Evolutionary conservation across 2,113 vertebrate genomes (phyloP), one percentile per base, ranked within the genome.

Genomic region (Phylloscopus trochilus): DNA sequence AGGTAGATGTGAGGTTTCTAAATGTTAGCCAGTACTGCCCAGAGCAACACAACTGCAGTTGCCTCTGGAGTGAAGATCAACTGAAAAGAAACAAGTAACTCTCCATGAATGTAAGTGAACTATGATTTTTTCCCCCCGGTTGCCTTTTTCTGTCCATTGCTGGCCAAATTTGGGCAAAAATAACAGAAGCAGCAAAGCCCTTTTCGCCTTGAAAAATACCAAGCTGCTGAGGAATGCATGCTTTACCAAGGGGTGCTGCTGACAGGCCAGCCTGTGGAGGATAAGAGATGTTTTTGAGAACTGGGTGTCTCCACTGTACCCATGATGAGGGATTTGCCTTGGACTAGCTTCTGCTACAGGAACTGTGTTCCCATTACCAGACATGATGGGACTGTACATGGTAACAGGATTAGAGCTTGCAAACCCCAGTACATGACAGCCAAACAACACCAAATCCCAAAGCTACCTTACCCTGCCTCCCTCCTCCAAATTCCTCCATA

Each of bases 101-200:
- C 7, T 73, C 9, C 26, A 43, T 19, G 26, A 75, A 18, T 52
- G 43, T 69, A 67, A 66, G n/a, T 66, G 74, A 70, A 31, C 23
- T 22, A 1, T 28, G 9, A 17, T 41, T 70, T 49, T 6, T 6
- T 7, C 0, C 2, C 6, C 1, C 8, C 10, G 27, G 0, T 20
- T 41, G 41, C 13, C 41, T 41, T 41, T 60, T 52, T 81, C 31
- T 81, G 51, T 56, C 51, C 41, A 47, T 9, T 44, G 46, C 27
- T 87, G 55, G 28, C 55, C 51, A 53, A 24, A 78, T 52, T 30
- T 60, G 60, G 51, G 33, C 27, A 58, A 74, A 92, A 84, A 49
- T 41, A 68, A 49, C 11, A 21, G 68, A 77, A 53, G 16, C 22
- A 67, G 51, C 46, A 77, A 59, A 49, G 43, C 7, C 9, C 7